A percentile compares a stretch with the other conserved stretches of the same genome.
These are phyloP conservation scores for Alouatta caraya DNA, from an alignment of 2,797 vertebrate species.

Conservation along the genomic window DNA sequence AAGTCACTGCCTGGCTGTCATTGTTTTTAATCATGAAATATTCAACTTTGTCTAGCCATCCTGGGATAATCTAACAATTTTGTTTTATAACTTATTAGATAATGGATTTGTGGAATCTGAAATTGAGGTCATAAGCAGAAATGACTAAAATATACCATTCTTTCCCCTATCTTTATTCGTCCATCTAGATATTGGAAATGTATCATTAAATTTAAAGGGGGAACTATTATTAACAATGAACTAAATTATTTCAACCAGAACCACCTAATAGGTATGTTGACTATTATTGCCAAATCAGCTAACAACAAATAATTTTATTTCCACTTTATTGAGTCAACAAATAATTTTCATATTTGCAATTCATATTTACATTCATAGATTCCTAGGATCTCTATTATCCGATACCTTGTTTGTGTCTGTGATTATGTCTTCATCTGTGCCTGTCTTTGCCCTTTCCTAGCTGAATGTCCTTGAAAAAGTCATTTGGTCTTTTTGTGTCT, in stretches of 20 bases:
- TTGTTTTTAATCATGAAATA: conserved; percentile 18
- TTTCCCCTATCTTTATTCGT: background rate
- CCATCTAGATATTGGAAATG: background rate
- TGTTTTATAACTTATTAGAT: background rate
- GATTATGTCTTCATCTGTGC: background rate
- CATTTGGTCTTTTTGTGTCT: background rate
- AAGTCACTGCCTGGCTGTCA: background rate
- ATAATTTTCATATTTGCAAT: background rate
- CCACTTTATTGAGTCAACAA: background rate
- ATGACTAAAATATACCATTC: background rate
- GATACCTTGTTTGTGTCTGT: background rate
- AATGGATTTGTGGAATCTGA: conserved; percentile 5
- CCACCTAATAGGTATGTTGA: background rate
- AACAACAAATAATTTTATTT: background rate
- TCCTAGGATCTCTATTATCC: background rate
- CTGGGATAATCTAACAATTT: background rate
- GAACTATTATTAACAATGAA: background rate
- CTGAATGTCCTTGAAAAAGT: background rate
- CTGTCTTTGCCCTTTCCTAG: background rate
- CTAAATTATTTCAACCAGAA: conserved; percentile 17
- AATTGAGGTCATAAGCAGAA: background rate
- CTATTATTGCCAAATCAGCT: background rate
- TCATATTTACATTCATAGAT: background rate
- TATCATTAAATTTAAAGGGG: background rate
- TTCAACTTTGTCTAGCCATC: background rate